These are phyloP conservation scores for Platycheirus albimanus DNA, from an alignment of 2,888 invertebrate genomes.

Conservation along the genomic window DNA sequence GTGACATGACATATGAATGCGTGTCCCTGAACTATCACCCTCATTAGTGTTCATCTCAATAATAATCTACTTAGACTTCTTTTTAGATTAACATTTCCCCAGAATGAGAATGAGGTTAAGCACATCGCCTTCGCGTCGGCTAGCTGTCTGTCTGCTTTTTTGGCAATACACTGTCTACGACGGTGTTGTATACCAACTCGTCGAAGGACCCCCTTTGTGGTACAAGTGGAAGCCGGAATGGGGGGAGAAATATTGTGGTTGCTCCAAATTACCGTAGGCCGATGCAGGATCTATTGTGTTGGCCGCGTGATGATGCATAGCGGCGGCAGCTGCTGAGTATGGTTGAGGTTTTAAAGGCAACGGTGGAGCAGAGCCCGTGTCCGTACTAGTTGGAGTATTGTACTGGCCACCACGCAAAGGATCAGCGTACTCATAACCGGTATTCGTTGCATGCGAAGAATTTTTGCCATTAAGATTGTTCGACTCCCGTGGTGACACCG, in stretches of 20 bases:
- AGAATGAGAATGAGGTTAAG: slow-evolving; percentile 39
- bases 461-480: slow-evolving; percentile 84
- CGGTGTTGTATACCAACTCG: slow-evolving; percentile 91
- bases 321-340: slow-evolving; percentile 89
- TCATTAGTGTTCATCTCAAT: slow-evolving; percentile 44
- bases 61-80: slow-evolving; percentile 17
- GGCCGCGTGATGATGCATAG: slow-evolving; percentile 84
- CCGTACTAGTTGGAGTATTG: slow-evolving; percentile 81
- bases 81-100: slow-evolving; percentile 40
- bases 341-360: slow-evolving; percentile 95
- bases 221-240: slow-evolving; percentile 94
- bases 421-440: slow-evolving; percentile 87
- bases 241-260: slow-evolving; percentile 93
- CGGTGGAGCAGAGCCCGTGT: slow-evolving; percentile 86
- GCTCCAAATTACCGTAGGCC: slow-evolving; percentile 86
- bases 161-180: slow-evolving; percentile 84
- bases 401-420: slow-evolving; percentile 83
- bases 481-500: slow-evolving; percentile 96
- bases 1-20: slow-evolving; percentile 24
- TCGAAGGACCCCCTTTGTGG: slow-evolving; percentile 88
- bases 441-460: slow-evolving; percentile 78
- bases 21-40: slow-evolving; percentile 19
- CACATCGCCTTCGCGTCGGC: slow-evolving; percentile 38
- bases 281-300: slow-evolving; percentile 86
- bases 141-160: slow-evolving; percentile 17